Evolutionary conservation across 2,888 invertebrate genomes (phyloP), one percentile per base, ranked within the genome.

Genomic region (Cyaniris semiargus): DNA sequence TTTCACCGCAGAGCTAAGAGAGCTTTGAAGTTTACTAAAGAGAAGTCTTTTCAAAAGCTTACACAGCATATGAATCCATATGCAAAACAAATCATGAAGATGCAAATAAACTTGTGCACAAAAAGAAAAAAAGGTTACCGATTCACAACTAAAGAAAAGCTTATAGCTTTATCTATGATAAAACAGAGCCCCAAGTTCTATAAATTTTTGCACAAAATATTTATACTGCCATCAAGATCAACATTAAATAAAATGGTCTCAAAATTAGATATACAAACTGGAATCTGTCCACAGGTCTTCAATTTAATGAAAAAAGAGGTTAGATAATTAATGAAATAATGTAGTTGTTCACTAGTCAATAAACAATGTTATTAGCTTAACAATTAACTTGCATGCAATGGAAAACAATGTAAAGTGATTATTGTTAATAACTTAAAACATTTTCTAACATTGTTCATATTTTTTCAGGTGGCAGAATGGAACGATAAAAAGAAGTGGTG

Each of bases 1-100:
- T 56, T 56, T n/a, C 56, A 56, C n/a, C n/a, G 56, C n/a, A 78
- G 72, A 71, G 58, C 78, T 8, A 76, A 71, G 38, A 78, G 58
- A 44, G 60, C n/a, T 15, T 21, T 70, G 21, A 56, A 70, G 8
- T 79, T 76, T 78, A 48, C n/a, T n/a, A 77, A 76, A 66, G 70
- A 77, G 15, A 76, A 60, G 15, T 76, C 76, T 21, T 79, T 78
- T 18, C 78, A 79, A 74, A 75, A 78, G 72, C 23, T 78, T 6
- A 76, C 77, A 23, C 44, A 71, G 21, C 34, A 78, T 3, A 77
- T 44, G 10, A 44, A 44, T 44, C 44, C 44, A 44, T 10, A 44
- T 44, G 66, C 76, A 4, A 78, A 77, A 72, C 77, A 74, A 48
- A 23, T 79, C 3, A 21, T 79, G 76, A 70, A 66, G 77, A 74